Evolutionary conservation across 2,888 invertebrate species (phyloP), one percentile per base, ranked within the genome.

Genomic region (Drosophila greeni): DNA sequence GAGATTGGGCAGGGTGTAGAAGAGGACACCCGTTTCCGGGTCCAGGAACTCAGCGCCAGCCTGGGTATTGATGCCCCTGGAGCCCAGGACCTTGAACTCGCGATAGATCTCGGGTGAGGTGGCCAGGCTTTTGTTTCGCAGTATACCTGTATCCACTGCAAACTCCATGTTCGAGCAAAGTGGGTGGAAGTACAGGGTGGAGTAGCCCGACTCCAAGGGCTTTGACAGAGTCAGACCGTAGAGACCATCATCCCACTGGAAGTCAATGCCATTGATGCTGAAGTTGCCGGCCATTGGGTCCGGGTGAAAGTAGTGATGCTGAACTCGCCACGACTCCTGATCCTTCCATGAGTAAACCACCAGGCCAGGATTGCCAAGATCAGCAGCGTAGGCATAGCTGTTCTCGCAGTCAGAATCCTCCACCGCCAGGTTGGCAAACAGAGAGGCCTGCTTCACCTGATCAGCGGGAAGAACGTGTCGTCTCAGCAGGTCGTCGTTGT

Each of bases 131-230:
- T 91, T 90, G 74, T 94, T 92, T 31, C 93, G 90, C 33, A 95
- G 87, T 47, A 93, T 90, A 73, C 91, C 91, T 0, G 94, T 95
- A 4, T 91, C 93, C 0, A 95, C 94, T 0, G 93, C 87, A 84
- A 94, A 95, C 84, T 95, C 95, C 85, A 93, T 91, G 64, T 91
- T 93, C 73, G 95, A 94, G 3, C 93, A 92, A 86, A 95, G 91
- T 0, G 95, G 94, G 83, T 95, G 95, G 89, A 95, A 95, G 81
- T 93, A 95, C 3, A 95, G 86, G 0, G 93, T 93, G 61, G 94
- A 92, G 85, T 89, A 93, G 31, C 93, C 93, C 55, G 93, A 91
- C 0, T 90, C 76, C 56, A 91, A 91, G 0, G 92, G 91, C 7
- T 92, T 92, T 0, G 93, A 92, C 12, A 95, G 84, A 0, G 93